Evolutionary conservation across 2,797 vertebrate species (phyloP), one percentile per base, ranked within the genome.

Genomic region (Meda fulgida): DNA sequence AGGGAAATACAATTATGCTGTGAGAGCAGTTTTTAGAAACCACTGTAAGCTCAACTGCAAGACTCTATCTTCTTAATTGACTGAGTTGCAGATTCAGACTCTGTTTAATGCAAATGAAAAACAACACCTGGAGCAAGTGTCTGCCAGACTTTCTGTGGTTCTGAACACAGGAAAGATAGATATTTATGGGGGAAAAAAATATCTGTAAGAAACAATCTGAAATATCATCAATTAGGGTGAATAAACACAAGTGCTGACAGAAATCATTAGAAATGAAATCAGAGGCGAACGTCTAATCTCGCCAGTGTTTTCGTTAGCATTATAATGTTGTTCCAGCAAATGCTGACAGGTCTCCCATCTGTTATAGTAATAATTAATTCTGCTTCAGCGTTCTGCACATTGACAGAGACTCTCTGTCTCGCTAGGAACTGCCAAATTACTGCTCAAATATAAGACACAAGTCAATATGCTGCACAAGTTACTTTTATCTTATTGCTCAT

Each of bases 311-410:
- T 43, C 18, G 65, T 84, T 65, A 40, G 60, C 60, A 31, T 67
- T 80, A 65, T 75, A 66, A 66, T 31, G 13, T 51, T 71, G 29
- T 78, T 79, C 78, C 26, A 76, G 38, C 43, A 53, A 72, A 83
- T 71, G 66, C 16, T 83, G 85, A 79, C 76, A 75, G 75, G 38
- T 65, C 53, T 60, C 46, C 76, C 85, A 86, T 83, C 81, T 83
- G 81, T 43, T 72, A 23, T 29, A n/a, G 67, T 43, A 23, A 53
- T 71, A 78, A 63, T 86, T 71, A 83, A 69, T 53, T 66, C n/a
- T 63, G 67, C 55, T 36, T 80, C 73, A 40, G 58, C 11, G 26
- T 36, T 77, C 43, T 6, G 34, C 65, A 38, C n/a, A 46, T 48
- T 18, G 53, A 38, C 66, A 31, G 53, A 69, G 48, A 60, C 10